These are phyloP conservation scores for Heterodera schachtii DNA, from an alignment of 1,140 invertebrate species.

Conservation along the genomic window DNA sequence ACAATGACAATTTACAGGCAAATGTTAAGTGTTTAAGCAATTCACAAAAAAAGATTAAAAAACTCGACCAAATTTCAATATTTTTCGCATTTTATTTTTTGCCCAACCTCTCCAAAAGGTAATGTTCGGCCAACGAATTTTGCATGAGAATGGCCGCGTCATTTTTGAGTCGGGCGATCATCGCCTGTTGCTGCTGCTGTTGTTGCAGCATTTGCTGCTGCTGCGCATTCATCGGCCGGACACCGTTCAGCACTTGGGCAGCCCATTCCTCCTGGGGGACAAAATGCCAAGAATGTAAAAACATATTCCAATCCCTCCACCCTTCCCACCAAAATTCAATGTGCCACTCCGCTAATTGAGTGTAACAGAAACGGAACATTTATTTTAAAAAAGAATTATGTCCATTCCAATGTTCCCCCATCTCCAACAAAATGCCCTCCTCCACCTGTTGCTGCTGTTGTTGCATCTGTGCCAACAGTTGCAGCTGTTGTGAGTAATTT, in stretches of 20 bases:
- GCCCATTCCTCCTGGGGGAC: constrained; percentile 25
- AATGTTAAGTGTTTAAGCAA: background rate
- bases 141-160: constrained; percentile 20
- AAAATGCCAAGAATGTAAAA: too few species aligned
- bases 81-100: background rate
- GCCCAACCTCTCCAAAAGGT: background rate
- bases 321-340: background rate
- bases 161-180: constrained; percentile 11
- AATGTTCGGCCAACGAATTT: constrained; percentile 21
- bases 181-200: background rate
- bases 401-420: background rate
- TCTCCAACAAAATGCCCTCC: too few species aligned
- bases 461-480: constrained; percentile 25
- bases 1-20: background rate
- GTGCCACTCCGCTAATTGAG: too few species aligned
- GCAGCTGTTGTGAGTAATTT: constrained; percentile 24
- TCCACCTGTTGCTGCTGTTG: constrained; percentile 7
- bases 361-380: too few species aligned
- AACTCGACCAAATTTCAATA: background rate
- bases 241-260: constrained; percentile 22
- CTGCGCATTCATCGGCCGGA: constrained; percentile 11
- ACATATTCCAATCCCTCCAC: background rate
- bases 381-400: too few species aligned
- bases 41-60: background rate
- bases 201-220: constrained; percentile 18